A percentile compares a stretch with the other conserved stretches of the same genome.
Conservation (phyloP, 2,797 vertebrate genomes). For the Coccyzus lansbergi region DNA sequence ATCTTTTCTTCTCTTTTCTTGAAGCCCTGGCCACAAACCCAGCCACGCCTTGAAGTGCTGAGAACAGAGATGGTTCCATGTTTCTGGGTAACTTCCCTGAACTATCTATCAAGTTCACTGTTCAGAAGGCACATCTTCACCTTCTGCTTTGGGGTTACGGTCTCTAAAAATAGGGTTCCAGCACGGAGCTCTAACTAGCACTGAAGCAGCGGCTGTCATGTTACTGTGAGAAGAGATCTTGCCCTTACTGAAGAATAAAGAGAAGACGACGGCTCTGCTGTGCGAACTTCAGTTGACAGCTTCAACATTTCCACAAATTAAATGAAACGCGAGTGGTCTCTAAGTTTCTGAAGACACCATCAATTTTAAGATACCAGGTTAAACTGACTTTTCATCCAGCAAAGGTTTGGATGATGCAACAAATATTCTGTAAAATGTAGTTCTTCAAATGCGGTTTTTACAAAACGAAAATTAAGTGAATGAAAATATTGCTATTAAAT, state of each 20-base stretch:
- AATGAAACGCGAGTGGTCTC: not conserved
- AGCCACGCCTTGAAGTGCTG: not conserved
- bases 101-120: not conserved
- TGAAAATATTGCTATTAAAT: not conserved
- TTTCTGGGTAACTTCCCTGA: not conserved
- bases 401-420: not conserved
- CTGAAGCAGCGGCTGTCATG: not conserved
- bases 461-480: not conserved
- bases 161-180: not conserved
- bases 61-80: not conserved
- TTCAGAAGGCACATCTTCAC: not conserved
- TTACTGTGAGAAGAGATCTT: not conserved
- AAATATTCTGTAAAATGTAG: not conserved
- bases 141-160: not conserved
- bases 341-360: not conserved
- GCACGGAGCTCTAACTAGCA: not conserved
- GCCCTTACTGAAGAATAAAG: fast-evolving
- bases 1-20: not conserved
- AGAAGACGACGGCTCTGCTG: not conserved
- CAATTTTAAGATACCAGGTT: not conserved
- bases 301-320: not conserved
- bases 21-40: not conserved
- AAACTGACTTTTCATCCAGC: not conserved
- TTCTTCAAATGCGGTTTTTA: not conserved
- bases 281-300: not conserved